Percentiles rank a stretch among this genome's conserved stretches.
Conservation (phyloP, 2,797 vertebrate genomes). For the Microctenopoma lineatum region DNA sequence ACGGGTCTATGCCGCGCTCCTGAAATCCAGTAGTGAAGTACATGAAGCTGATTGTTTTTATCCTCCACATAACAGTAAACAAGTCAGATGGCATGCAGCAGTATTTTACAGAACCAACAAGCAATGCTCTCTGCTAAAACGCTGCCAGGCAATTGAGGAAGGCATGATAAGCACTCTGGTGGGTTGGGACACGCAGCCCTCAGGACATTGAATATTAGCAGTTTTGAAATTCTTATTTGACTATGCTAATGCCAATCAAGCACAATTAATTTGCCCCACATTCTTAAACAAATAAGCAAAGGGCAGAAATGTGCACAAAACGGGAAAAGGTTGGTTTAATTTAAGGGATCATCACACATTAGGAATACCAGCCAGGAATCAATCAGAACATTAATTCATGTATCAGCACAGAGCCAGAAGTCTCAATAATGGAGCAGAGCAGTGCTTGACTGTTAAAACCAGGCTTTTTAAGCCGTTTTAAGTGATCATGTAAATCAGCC, state of each 20-base stretch:
- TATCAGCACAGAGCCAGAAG: slow-evolving; percentile 4
- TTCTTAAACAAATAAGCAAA: slow-evolving; percentile 69
- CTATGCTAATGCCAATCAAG: slow-evolving; percentile 81
- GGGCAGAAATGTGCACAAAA: slow-evolving; percentile 15
- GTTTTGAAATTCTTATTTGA: slow-evolving; percentile 78
- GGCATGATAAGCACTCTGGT: slow-evolving; percentile 77
- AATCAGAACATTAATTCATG: slow-evolving; percentile 1
- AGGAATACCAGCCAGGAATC: slow-evolving; percentile 5
- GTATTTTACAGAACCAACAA: slow-evolving; percentile 69
- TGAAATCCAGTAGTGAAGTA: slow-evolving; percentile 31
- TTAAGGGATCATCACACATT: slow-evolving; percentile 24
- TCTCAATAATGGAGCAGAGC: neutral
- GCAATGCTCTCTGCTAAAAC: slow-evolving; percentile 60
- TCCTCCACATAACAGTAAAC: slow-evolving; percentile 56
- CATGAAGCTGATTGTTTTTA: slow-evolving; percentile 56
- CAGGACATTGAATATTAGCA: slow-evolving; percentile 68
- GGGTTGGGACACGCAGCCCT: slow-evolving; percentile 74
- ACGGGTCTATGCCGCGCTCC: slow-evolving; percentile 10
- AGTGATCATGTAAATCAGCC: neutral
- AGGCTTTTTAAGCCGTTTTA: neutral
- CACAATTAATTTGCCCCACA: slow-evolving; percentile 68
- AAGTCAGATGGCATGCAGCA: slow-evolving; percentile 64
- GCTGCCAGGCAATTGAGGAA: slow-evolving; percentile 72
- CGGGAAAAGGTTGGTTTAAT: neutral
- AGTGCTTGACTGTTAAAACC: neutral